Evolutionary conservation across 1,140 invertebrate genomes (phyloP), one percentile per base, ranked within the genome.

Genomic region (Dinoponera quadriceps): DNA sequence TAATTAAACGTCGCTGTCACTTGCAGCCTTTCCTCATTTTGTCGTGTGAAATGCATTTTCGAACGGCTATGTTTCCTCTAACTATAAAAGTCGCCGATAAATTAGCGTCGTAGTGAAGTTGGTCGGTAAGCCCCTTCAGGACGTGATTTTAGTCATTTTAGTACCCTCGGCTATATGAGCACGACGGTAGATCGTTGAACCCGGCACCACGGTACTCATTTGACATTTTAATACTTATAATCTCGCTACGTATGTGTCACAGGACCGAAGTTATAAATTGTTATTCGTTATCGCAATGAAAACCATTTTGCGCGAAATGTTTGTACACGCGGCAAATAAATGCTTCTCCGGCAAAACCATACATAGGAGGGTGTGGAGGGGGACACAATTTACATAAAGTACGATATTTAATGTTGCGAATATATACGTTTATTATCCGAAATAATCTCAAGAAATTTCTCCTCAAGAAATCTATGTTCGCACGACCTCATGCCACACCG

Each of bases 151-250:
- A 44, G 54, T 38, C 33, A 66, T 29, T 20, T 20, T n/a, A 49
- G 22, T 38, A 20, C 7, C 13, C 62, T 16, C 33, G 29, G 33
- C 62, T 16, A n/a, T 44, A 44, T 55, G 54, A 38, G 62, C 86
- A 80, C 77, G 86, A 88, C 85, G 85, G 74, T 20, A 91, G 91
- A 91, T 91, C 90, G 88, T 91, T 91, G 91, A 91, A 91, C 91
- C 87, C 89, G 62, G 16, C 55, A 75, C 72, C 71, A 81, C 85
- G 22, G 25, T 33, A 63, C n/a, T 83, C 88, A 87, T 73, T 18
- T 29, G 57, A 82, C 81, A 74, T 78, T 82, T 83, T 83, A 57
- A 68, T 29, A 20, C 27, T 51, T 14, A 3, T n/a, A 20, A 1
- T 66, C 16, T n/a, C 4, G 29, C n/a, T 55, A 68, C 22, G 22